Conservation (phyloP, 2,797 vertebrate genomes). For the Pangasius sanitwongsei region DNA sequence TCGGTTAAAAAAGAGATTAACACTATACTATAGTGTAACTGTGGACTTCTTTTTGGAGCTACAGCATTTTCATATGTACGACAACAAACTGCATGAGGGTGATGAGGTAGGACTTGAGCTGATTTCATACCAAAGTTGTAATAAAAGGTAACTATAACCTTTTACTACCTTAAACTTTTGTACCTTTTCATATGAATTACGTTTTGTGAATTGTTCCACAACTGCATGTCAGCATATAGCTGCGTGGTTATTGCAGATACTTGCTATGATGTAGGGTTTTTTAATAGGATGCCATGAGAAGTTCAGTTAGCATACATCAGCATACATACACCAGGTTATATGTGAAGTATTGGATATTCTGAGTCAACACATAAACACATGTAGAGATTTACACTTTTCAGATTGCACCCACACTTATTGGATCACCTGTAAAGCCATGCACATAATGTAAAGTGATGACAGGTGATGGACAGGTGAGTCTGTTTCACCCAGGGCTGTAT, state of each 20-base stretch:
- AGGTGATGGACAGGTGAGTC: background rate
- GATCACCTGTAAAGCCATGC: background rate
- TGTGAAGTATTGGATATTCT: too few relatives aligned
- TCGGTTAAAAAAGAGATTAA: background rate
- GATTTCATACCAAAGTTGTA: background rate
- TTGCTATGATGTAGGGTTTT: background rate
- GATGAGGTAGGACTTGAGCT: background rate
- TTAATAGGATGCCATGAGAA: background rate
- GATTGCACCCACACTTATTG: background rate
- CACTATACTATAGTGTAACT: background rate
- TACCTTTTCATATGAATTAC: background rate
- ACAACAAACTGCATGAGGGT: background rate
- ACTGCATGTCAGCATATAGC: background rate
- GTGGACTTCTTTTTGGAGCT: background rate
- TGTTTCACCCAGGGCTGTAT: background rate
- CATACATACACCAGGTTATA: background rate
- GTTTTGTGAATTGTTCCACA: background rate
- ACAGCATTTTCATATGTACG: background rate
- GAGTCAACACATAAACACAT: background rate
- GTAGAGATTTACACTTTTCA: background rate
- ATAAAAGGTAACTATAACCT: background rate
- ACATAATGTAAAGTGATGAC: conserved; percentile 23
- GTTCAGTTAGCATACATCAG: background rate
- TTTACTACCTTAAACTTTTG: background rate
- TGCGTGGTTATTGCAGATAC: background rate